Evolutionary conservation across 2,797 vertebrate genomes (phyloP).

Genomic region (Cottoperca gobio): DNA sequence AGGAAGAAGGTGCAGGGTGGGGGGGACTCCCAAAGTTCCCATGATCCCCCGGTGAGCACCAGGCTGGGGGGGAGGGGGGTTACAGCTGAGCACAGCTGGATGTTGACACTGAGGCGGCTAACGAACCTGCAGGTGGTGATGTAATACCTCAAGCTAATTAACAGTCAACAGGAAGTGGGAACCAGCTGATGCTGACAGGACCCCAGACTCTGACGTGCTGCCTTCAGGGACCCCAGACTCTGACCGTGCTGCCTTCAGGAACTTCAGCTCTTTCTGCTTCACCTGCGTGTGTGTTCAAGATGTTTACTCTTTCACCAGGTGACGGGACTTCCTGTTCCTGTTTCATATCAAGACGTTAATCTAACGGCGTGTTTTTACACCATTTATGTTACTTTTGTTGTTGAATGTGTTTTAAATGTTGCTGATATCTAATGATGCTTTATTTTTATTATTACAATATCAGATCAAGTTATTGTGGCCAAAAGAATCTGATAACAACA

Average conservation of each 20-base stretch:
- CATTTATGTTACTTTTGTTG: no score
- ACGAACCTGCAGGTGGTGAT: constrained; percentile 63
- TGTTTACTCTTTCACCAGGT: not conserved
- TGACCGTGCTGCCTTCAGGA: constrained; percentile 1
- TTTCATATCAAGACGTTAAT: not conserved
- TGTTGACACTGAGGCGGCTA: constrained; percentile 42
- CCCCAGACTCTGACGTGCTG: no score
- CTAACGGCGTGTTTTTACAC: no score
- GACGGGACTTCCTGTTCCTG: not conserved
- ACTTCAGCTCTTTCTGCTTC: not conserved
- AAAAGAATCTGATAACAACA: no score
- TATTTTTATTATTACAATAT: no score
- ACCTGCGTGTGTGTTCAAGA: no score
- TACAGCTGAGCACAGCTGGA: constrained; percentile 58
- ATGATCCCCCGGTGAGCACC: constrained; percentile 60
- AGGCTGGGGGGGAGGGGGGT: not conserved
- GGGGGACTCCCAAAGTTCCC: constrained; percentile 65
- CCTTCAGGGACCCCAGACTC: not conserved
- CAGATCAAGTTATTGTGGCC: no score
- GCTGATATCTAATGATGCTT: no score
- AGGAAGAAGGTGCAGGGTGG: not conserved
- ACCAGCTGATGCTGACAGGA: constrained; percentile 11
- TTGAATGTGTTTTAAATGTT: no score
- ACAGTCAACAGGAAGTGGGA: constrained; percentile 47
- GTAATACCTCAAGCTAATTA: constrained; percentile 67